These are phyloP conservation scores for Borostomias antarcticus DNA, from an alignment of 2,797 vertebrate genomes.

Conservation along the genomic window DNA sequence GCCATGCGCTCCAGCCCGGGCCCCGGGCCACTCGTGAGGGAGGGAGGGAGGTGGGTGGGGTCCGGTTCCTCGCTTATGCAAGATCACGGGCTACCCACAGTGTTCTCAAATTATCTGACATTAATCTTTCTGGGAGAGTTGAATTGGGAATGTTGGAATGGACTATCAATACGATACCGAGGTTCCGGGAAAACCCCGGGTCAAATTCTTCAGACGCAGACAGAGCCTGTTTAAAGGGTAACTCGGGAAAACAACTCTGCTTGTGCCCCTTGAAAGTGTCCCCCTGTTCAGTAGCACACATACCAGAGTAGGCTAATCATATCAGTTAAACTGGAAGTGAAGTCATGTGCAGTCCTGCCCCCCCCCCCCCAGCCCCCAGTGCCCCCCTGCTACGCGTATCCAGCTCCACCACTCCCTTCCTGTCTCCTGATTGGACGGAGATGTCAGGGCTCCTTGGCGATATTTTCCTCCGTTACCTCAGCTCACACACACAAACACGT, in stretches of 20 bases:
- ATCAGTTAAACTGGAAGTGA: slow-evolving; percentile 21
- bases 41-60: slow-evolving; percentile 43
- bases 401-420: slow-evolving; percentile 37
- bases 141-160: slow-evolving; percentile 42
- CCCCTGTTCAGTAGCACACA: slow-evolving; percentile 6
- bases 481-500: slow-evolving; percentile 30
- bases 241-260: slow-evolving; percentile 4
- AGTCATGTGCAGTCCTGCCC: background rate
- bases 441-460: too few species aligned
- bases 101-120: slow-evolving; percentile 55
- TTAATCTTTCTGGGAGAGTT: slow-evolving; percentile 64
- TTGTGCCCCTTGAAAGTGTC: slow-evolving; percentile 31
- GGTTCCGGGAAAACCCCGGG: background rate
- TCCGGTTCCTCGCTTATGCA: slow-evolving; percentile 50
- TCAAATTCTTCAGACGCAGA: background rate
- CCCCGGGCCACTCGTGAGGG: slow-evolving; percentile 22
- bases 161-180: background rate
- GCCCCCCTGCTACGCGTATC: background rate
- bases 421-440: slow-evolving; percentile 29
- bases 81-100: slow-evolving; percentile 51
- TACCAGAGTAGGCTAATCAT: background rate
- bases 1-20: slow-evolving; percentile 53
- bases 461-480: slow-evolving; percentile 34
- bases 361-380: background rate
- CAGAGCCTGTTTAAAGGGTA: background rate